Percentiles rank a stretch among this genome's conserved stretches.
Conservation (phyloP, 1,140 invertebrate genomes). For the Panulirus ornatus region DNA sequence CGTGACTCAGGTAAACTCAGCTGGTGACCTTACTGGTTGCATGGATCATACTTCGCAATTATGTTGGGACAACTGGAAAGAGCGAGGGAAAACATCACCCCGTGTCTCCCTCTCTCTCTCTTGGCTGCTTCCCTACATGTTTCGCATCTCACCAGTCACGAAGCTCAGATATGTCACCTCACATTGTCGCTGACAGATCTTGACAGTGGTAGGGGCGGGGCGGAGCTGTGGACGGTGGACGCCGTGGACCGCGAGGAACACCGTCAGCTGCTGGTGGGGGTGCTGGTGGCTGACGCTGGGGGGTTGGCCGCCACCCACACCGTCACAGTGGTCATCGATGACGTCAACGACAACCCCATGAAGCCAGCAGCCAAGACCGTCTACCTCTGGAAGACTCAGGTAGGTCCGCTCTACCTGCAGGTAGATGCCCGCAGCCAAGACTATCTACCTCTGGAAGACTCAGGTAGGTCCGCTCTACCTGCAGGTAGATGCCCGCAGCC, state of each 20-base stretch:
- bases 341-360: constrained; percentile 46
- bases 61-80: no score
- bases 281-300: constrained; percentile 33
- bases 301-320: constrained; percentile 37
- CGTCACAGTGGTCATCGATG: constrained; percentile 29
- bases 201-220: constrained; percentile 42
- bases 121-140: no score
- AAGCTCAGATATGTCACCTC: no score
- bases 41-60: no score
- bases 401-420: not conserved
- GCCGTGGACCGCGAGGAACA: constrained; percentile 34
- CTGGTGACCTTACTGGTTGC: no score
- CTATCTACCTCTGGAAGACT: no score
- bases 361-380: constrained; percentile 33
- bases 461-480: not conserved
- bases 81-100: no score
- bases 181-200: constrained; percentile 1
- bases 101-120: no score
- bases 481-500: no score
- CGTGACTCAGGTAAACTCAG: no score
- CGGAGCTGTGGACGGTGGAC: constrained; percentile 17
- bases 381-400: constrained; percentile 25
- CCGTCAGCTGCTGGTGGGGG: constrained; percentile 35
- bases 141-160: no score
- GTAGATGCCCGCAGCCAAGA: not conserved